Percentiles rank a stretch among this genome's conserved stretches.
These are phyloP conservation scores for Microplitis mediator DNA, from an alignment of 1,140 invertebrate genomes.

Conservation along the genomic window DNA sequence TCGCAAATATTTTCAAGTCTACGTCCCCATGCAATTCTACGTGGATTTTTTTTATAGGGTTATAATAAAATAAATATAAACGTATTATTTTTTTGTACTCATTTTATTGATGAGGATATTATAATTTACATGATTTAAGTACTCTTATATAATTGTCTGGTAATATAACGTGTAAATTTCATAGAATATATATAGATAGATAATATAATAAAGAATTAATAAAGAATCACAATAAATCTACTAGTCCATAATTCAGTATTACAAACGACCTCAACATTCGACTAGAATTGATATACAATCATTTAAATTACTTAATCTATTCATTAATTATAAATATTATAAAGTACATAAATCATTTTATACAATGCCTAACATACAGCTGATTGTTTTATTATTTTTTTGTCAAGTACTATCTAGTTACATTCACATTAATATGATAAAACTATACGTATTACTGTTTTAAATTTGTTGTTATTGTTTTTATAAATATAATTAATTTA, in stretches of 20 bases:
- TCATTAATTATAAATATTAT: no score
- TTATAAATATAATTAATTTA: no score
- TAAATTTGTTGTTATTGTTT: no score
- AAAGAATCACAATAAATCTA: constrained; percentile 29
- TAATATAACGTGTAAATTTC: constrained; percentile 35
- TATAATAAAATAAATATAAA: neutral
- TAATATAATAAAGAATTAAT: constrained; percentile 33
- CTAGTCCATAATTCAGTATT: constrained; percentile 21
- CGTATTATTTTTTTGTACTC: neutral
- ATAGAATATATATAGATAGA: constrained; percentile 37
- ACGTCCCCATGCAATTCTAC: no score
- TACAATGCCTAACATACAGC: neutral
- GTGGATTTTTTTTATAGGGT: no score
- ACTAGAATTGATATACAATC: constrained; percentile 33
- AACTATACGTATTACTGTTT: no score
- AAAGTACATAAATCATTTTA: neutral
- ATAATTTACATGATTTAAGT: constrained; percentile 26
- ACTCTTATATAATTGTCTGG: constrained; percentile 31
- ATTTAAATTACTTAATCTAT: neutral
- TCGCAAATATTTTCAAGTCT: no score
- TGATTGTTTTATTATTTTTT: no score
- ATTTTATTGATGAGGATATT: neutral
- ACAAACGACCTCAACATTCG: constrained; percentile 25
- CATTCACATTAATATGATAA: no score
- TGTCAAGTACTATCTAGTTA: no score